phyloP scores from a whole-genome alignment of 2,113 vertebrate species.

The Psilopsiagon aurifrons region DNA sequence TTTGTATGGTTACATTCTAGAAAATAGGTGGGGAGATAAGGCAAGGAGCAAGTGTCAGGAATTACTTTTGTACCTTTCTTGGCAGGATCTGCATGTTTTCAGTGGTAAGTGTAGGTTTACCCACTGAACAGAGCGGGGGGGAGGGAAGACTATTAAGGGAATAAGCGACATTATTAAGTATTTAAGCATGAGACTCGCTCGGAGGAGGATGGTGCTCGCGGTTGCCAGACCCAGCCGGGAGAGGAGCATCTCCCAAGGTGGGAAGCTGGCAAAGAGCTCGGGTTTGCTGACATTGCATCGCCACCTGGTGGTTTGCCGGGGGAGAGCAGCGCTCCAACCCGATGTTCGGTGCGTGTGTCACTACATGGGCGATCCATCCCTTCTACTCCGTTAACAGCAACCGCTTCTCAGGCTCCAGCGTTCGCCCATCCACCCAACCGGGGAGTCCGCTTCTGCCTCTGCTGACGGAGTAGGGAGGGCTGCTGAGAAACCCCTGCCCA shows the following conservation, averaged over 20 bases:
- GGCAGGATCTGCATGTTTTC: neutral
- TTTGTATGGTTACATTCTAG: neutral
- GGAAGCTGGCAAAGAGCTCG: neutral
- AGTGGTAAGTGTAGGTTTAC: neutral
- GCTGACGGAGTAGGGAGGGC: neutral
- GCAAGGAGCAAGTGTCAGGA: neutral
- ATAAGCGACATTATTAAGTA: fast-evolving
- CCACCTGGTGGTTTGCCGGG: conserved; percentile 10
- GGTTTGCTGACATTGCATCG: neutral
- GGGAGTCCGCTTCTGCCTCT: neutral
- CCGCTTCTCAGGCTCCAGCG: neutral
- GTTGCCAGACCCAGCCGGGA: fast-evolving
- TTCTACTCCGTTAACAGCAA: fast-evolving
- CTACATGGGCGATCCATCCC: fast-evolving
- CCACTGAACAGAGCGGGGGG: neutral
- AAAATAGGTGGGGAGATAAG: neutral
- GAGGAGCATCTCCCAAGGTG: fast-evolving
- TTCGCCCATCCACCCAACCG: fast-evolving
- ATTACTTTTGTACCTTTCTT: neutral
- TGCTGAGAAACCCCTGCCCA: neutral
- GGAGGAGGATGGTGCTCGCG: fast-evolving
- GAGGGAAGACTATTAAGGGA: neutral
- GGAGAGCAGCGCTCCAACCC: neutral
- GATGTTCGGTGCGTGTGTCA: fast-evolving
- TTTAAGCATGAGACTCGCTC: fast-evolving